phyloP scores from a whole-genome alignment of 1,140 invertebrate species.

The Eriocheir sinensis region DNA sequence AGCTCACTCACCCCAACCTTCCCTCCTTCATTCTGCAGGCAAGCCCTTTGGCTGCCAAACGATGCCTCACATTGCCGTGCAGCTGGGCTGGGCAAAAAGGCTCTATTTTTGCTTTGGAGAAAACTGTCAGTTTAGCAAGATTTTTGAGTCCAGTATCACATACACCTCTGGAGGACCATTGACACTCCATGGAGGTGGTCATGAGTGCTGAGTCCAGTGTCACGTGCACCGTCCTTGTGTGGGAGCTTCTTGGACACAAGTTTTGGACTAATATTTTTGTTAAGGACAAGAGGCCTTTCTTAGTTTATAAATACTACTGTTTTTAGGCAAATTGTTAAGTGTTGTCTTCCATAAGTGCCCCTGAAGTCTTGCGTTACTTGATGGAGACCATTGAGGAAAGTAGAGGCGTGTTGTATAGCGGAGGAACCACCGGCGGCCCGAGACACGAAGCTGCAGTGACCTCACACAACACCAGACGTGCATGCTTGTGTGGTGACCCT shows the following conservation, averaged over 20 bases:
- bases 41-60: not conserved
- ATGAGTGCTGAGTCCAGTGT: constrained; percentile 19
- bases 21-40: not conserved
- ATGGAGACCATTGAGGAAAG: constrained; percentile 64
- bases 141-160: constrained; percentile 12
- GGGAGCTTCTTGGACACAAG: constrained; percentile 56
- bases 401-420: constrained; percentile 39
- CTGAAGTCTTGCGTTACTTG: constrained; percentile 70
- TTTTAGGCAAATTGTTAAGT: constrained; percentile 75
- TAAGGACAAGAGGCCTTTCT: constrained; percentile 76
- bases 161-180: not conserved
- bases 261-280: constrained; percentile 69
- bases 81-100: not conserved
- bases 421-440: not conserved
- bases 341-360: constrained; percentile 78
- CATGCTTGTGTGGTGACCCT: constrained; percentile 74
- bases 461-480: constrained; percentile 67
- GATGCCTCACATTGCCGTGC: not conserved
- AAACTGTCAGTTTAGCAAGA: not conserved
- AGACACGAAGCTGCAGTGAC: constrained; percentile 38
- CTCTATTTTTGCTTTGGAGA: not conserved
- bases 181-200: not conserved
- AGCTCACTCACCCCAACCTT: not conserved
- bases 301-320: constrained; percentile 73
- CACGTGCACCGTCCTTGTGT: constrained; percentile 68